These are phyloP conservation scores for Pachyseris speciosa DNA, from an alignment of 64 coral and sea anemone genomes.

Conservation along the genomic window DNA sequence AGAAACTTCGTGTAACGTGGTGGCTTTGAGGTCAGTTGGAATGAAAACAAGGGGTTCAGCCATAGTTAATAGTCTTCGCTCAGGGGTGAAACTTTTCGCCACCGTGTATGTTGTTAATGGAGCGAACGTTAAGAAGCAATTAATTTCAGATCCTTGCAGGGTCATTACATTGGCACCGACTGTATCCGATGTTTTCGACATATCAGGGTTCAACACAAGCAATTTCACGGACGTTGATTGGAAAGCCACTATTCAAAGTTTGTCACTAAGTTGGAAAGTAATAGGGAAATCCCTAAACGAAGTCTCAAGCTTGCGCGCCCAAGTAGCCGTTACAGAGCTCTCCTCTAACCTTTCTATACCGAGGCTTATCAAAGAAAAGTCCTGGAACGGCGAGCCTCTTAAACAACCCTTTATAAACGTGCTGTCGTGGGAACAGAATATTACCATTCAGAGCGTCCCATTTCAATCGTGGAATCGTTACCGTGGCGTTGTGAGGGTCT, in stretches of 20 bases:
- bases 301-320: constrained; percentile 67
- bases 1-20: constrained; percentile 54
- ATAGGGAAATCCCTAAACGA: constrained; percentile 74
- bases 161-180: constrained; percentile 66
- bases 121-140: constrained; percentile 31
- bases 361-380: constrained; percentile 23
- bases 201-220: constrained; percentile 19
- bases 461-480: constrained; percentile 64
- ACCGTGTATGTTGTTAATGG: constrained; percentile 48
- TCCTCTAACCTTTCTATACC: constrained; percentile 45
- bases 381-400: constrained; percentile 61
- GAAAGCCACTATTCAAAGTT: constrained; percentile 66
- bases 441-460: constrained; percentile 46
- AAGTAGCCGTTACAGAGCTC: constrained; percentile 56
- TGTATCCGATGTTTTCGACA: constrained; percentile 61
- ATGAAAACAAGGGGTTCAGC: constrained; percentile 17
- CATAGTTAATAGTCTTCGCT: constrained; percentile 49
- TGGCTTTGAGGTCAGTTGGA: constrained; percentile 23
- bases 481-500: constrained; percentile 64
- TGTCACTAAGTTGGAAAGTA: constrained; percentile 64
- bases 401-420: constrained; percentile 68
- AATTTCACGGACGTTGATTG: constrained; percentile 75
- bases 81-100: constrained; percentile 57
- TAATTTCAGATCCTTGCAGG: constrained; percentile 53
- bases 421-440: constrained; percentile 52